Evolutionary conservation across 2,797 vertebrate species (phyloP).

Genomic region (Micromesistius poutassou): DNA sequence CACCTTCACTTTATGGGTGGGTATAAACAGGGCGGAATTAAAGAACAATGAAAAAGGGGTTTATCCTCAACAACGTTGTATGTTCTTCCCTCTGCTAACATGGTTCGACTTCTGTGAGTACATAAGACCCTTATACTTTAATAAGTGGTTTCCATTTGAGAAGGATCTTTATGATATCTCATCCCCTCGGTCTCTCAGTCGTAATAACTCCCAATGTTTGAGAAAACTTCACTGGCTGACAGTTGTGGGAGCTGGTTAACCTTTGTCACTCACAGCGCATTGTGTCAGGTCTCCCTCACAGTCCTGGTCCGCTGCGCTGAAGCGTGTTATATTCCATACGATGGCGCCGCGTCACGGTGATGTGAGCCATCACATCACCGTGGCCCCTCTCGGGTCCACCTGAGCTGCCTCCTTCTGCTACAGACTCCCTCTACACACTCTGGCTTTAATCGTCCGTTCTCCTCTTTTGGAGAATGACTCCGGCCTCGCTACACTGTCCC

Average conservation of each 20-base stretch:
- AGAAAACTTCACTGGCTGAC: no score
- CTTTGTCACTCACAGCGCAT: not conserved
- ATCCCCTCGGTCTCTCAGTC: no score
- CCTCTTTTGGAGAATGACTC: no score
- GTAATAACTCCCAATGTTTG: no score
- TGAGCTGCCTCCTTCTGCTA: not conserved
- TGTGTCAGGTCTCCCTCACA: not conserved
- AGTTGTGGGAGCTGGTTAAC: not conserved
- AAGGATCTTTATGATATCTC: not conserved
- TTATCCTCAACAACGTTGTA: not conserved
- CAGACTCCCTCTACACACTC: not conserved
- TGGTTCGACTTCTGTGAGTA: not conserved
- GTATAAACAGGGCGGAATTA: not conserved
- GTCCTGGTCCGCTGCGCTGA: no score
- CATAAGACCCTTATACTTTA: not conserved
- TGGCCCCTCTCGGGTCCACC: not conserved
- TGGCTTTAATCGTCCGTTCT: not conserved
- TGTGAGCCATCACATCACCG: not conserved
- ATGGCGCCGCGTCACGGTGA: no score
- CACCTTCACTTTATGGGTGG: not conserved
- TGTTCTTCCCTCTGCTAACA: no score
- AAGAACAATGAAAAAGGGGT: not conserved
- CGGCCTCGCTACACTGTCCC: no score
- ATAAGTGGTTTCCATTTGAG: not conserved
- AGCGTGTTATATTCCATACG: not conserved